Base-by-base conservation (phyloP, 2,888 invertebrate genomes). In the Rutpela maculata region DNA sequence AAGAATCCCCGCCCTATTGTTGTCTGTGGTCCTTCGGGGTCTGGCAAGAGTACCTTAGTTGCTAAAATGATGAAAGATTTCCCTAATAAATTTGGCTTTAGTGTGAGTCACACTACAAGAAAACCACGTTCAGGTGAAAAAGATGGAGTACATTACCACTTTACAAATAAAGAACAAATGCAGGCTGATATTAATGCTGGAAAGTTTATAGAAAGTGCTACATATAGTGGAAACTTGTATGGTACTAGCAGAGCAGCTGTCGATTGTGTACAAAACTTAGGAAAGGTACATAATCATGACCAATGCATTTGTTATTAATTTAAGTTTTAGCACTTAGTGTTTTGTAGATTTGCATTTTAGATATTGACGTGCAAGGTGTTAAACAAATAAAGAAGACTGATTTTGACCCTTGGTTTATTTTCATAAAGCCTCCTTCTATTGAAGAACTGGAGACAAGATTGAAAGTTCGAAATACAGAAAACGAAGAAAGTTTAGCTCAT, bases 341-440 rank as follows among this genome's bases (percentile, higher is more conserved):
- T 43, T 73, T 72, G 66, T 68, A 84, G 83, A 94, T 99, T 57
- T 99, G 99, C 88, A 94, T 99, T 3, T 90, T 99, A 80, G 99
- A 99, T 88, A 97, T 99, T 84, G 99, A 99, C 86, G 94, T 97
- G 67, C 96, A 99, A 91, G 99, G 99, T 35, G 99, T 99, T 0
- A 95, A 96, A 85, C 95, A 94, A 89, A 94, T 99, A 12, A 85
- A 83, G 69, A 92, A 93, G 75, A 95, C 95, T 22, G 93, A 95
- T 86, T 91, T 99, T 9, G 93, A 97, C 88, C 96, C 99, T 0
- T 90, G 95, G 84, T 94, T 95, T 82, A 94, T 99, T 31, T 98
- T 98, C 88, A 93, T 99, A 59, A 95, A 96, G 90, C 98, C 99
- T 22, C 99, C 98, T 7, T 95, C 95, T n/a, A 89, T 98, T 79